Conservation (phyloP, 2,888 invertebrate species). For the Eupithecia centaureata region DNA sequence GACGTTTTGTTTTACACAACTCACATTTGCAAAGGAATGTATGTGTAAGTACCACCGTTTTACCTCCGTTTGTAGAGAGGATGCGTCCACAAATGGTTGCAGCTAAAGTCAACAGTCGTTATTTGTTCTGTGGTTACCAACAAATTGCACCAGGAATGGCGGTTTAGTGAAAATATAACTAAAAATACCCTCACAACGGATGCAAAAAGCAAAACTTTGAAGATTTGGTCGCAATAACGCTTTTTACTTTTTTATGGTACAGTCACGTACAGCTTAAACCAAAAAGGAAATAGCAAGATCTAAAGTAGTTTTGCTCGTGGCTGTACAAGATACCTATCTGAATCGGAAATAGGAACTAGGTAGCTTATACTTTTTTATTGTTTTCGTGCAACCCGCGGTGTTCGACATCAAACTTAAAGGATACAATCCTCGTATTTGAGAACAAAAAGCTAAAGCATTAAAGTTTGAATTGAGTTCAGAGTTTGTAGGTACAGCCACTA, state of each 20-base stretch:
- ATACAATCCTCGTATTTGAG: slow-evolving; percentile 30
- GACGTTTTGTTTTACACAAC: slow-evolving; percentile 48
- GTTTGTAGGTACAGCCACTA: slow-evolving; percentile 24
- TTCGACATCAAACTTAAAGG: slow-evolving; percentile 31
- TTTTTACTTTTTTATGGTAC: slow-evolving; percentile 42
- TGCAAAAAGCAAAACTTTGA: slow-evolving; percentile 34
- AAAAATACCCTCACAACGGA: slow-evolving; percentile 33
- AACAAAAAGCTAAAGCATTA: slow-evolving; percentile 34
- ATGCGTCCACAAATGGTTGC: slow-evolving; percentile 55
- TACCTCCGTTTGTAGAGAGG: slow-evolving; percentile 50
- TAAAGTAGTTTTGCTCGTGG: slow-evolving; percentile 38
- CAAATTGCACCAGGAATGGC: slow-evolving; percentile 52
- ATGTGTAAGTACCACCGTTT: slow-evolving; percentile 46
- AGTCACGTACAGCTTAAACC: slow-evolving; percentile 39
- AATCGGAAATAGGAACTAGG: slow-evolving; percentile 29
- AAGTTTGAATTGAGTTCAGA: slow-evolving; percentile 36
- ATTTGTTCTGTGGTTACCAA: slow-evolving; percentile 55
- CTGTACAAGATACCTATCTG: slow-evolving; percentile 40
- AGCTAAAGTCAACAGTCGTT: slow-evolving; percentile 53
- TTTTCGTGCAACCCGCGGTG: slow-evolving; percentile 31
- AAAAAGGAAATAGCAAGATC: slow-evolving; percentile 37
- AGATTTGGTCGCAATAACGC: slow-evolving; percentile 40
- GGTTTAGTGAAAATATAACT: slow-evolving; percentile 50
- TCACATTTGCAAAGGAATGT: slow-evolving; percentile 54
- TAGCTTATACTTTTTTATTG: slow-evolving; percentile 32